Conservation (phyloP, 2,113 vertebrate species). For the Ifrita kowaldi region DNA sequence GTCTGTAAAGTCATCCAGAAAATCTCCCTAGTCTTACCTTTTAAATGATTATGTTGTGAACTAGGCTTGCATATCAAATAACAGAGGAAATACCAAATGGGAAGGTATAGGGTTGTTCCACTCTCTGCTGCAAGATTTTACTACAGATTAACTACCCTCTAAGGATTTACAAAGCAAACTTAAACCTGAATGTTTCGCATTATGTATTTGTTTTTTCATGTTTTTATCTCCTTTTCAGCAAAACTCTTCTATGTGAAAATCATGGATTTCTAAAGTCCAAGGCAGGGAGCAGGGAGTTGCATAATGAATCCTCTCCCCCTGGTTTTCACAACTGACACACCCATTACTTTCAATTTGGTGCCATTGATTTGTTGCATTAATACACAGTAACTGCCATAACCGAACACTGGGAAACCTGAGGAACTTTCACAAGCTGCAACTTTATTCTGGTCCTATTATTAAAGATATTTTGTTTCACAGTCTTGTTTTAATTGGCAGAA, state of each 20-base stretch:
- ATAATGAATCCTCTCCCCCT: background rate
- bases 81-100: conserved; percentile 32
- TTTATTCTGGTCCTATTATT: conserved; percentile 43
- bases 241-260: background rate
- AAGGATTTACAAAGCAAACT: conserved; percentile 1
- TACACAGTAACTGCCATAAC: background rate
- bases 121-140: background rate
- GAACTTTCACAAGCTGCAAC: conserved; percentile 6
- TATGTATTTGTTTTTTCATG: background rate
- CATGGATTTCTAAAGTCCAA: background rate
- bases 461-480: conserved; percentile 52
- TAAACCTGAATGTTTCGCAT: background rate
- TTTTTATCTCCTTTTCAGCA: background rate
- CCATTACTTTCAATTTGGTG: background rate
- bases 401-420: background rate
- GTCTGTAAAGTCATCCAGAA: conserved; percentile 1
- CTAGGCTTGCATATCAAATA: background rate
- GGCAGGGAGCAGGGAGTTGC: background rate
- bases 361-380: background rate
- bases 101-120: background rate
- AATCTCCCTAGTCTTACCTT: background rate
- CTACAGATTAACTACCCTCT: conserved; percentile 5
- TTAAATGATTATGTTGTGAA: conserved; percentile 38
- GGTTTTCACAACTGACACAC: background rate
- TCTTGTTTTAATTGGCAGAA: conserved; percentile 41